Conservation (phyloP, 92 coral and sea anemone genomes). For the Isaurus tuberculatus region DNA sequence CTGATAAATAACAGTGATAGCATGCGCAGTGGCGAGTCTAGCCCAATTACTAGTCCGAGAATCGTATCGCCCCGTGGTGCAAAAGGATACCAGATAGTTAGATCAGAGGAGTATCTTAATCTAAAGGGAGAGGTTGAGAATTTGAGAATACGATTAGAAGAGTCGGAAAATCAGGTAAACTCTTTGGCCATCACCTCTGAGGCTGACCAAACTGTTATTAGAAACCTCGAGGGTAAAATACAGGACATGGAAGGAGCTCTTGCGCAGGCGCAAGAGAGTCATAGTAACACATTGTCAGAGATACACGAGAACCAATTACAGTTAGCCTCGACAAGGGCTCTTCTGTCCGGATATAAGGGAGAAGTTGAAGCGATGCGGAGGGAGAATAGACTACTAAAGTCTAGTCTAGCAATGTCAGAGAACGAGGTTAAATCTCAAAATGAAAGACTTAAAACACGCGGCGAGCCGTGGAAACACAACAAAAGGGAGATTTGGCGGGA, state of each 20-base stretch:
- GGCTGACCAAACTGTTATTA: constrained; percentile 92
- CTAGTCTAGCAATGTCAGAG: constrained; percentile 82
- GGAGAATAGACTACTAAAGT: constrained; percentile 75
- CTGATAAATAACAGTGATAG: constrained; percentile 46
- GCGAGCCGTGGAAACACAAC: constrained; percentile 78
- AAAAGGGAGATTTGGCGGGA: constrained; percentile 90
- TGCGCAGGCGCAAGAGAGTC: constrained; percentile 70
- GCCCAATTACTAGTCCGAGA: background rate
- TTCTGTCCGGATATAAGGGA: constrained; percentile 76
- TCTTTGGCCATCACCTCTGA: constrained; percentile 80
- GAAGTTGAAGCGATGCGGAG: constrained; percentile 75
- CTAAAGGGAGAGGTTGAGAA: constrained; percentile 67
- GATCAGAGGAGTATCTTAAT: constrained; percentile 49
- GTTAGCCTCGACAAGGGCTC: constrained; percentile 80
- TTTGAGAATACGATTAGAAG: constrained; percentile 73
- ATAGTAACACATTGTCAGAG: constrained; percentile 77
- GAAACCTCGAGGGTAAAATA: constrained; percentile 79
- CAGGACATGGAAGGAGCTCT: constrained; percentile 78
- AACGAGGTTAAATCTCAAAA: constrained; percentile 79
- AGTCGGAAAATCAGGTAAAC: constrained; percentile 82
- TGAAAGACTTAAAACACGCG: constrained; percentile 61
- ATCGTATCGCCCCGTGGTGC: background rate
- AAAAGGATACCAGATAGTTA: constrained; percentile 22
- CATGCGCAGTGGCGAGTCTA: constrained; percentile 15
- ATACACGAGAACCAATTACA: constrained; percentile 85